These are phyloP conservation scores for Schmidtea mediterranea DNA, from an alignment of 1,140 invertebrate species.

Conservation along the genomic window DNA sequence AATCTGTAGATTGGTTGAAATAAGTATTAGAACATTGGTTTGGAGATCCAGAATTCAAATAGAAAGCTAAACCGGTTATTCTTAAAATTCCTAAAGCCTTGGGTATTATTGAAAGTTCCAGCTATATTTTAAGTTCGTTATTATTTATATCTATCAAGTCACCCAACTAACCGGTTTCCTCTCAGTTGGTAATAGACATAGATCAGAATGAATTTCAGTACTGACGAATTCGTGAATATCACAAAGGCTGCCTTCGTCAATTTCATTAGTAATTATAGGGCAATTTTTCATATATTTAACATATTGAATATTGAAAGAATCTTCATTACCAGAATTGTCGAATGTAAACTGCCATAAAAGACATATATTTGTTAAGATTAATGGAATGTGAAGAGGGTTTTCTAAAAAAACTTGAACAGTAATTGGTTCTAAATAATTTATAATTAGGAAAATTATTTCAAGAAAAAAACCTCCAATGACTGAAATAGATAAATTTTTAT, in stretches of 20 bases:
- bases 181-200: constrained; percentile 16
- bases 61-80: constrained; percentile 1
- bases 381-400: constrained; percentile 49
- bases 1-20: constrained; percentile 20
- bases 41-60: constrained; percentile 10
- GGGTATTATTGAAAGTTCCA: background rate
- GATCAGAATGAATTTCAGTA: constrained; percentile 7
- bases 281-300: constrained; percentile 8
- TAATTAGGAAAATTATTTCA: constrained; percentile 7
- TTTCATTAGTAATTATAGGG: background rate
- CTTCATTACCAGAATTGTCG: constrained; percentile 10
- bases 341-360: constrained; percentile 45
- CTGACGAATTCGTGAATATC: background rate
- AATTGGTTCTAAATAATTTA: constrained; percentile 41
- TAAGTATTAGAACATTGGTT: constrained; percentile 16
- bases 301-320: constrained; percentile 10
- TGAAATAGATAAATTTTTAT: constrained; percentile 36
- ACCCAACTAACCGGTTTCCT: constrained; percentile 5
- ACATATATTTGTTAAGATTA: constrained; percentile 42
- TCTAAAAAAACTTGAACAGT: constrained; percentile 43
- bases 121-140: no score
- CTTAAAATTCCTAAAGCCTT: background rate
- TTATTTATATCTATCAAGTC: no score
- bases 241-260: background rate
- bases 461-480: constrained; percentile 36